Percentiles rank a stretch among this genome's conserved stretches.
These are phyloP conservation scores for Plutella xylostella DNA, from an alignment of 2,888 invertebrate species.

Conservation along the genomic window DNA sequence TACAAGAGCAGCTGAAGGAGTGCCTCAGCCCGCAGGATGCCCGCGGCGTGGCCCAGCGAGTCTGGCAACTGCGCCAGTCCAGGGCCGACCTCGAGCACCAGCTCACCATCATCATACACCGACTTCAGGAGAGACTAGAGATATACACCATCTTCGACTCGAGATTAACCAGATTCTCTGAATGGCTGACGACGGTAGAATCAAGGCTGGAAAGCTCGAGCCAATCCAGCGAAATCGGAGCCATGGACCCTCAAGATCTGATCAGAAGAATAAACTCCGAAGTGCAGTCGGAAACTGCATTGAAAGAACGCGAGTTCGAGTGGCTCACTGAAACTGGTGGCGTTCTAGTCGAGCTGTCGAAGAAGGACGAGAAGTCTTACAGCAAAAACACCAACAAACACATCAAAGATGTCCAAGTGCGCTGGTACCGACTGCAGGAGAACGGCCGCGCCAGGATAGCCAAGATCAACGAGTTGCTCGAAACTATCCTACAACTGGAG, in stretches of 20 bases:
- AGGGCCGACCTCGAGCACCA: slow-evolving; percentile 86
- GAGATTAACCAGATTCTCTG: slow-evolving; percentile 72
- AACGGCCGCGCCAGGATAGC: slow-evolving; percentile 75
- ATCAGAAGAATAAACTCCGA: slow-evolving; percentile 79
- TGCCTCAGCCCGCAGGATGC: slow-evolving; percentile 87
- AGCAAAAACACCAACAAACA: slow-evolving; percentile 70
- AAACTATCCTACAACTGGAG: slow-evolving; percentile 78
- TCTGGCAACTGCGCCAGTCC: slow-evolving; percentile 83
- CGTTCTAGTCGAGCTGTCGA: slow-evolving; percentile 73
- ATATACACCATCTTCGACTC: slow-evolving; percentile 78
- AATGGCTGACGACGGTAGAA: slow-evolving; percentile 80
- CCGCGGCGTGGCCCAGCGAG: slow-evolving; percentile 81
- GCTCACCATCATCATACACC: slow-evolving; percentile 76
- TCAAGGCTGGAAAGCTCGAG: slow-evolving; percentile 71
- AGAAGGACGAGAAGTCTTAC: slow-evolving; percentile 69
- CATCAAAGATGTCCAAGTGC: slow-evolving; percentile 69
- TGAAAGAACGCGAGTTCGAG: slow-evolving; percentile 82
- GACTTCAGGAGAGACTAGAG: slow-evolving; percentile 80
- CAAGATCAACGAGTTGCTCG: slow-evolving; percentile 78
- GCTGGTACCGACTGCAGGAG: slow-evolving; percentile 76
- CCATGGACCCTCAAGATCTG: slow-evolving; percentile 79
- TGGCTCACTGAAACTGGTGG: slow-evolving; percentile 80
- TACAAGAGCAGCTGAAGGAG: slow-evolving; percentile 86
- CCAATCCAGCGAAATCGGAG: slow-evolving; percentile 55
- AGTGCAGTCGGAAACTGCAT: slow-evolving; percentile 78